Conservation (phyloP, 35 echinoderm and acorn worm genomes). For the Apostichopus parvimensis region DNA sequence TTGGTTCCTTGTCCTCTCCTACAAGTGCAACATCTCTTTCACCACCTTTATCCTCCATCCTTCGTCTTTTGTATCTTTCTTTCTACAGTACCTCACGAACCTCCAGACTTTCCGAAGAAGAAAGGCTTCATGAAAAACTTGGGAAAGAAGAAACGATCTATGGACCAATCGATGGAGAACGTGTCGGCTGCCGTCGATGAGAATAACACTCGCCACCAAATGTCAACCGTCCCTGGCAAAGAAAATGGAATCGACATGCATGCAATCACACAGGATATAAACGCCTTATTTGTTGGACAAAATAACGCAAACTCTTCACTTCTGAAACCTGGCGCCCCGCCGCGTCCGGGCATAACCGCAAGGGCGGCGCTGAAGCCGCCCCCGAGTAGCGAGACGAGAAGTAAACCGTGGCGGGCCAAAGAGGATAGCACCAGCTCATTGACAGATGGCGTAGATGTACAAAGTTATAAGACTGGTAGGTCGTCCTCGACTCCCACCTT, state of each 20-base stretch:
- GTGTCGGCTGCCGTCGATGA: neutral
- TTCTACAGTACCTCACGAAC: conserved; percentile 45
- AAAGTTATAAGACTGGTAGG: conserved; percentile 57
- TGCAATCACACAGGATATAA: conserved; percentile 65
- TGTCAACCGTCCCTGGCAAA: neutral
- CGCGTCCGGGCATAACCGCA: conserved; percentile 6
- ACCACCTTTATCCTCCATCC: too few relatives aligned
- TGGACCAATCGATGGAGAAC: conserved; percentile 56
- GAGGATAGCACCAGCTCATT: conserved; percentile 36
- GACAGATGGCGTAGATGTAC: conserved; percentile 14
- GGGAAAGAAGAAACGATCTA: conserved; percentile 62
- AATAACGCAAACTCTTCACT: conserved; percentile 5
- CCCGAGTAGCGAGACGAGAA: neutral
- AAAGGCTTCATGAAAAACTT: conserved; percentile 62
- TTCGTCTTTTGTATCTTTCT: neutral
- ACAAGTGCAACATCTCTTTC: too few relatives aligned
- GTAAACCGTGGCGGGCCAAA: conserved; percentile 39
- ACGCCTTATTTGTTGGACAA: conserved; percentile 53
- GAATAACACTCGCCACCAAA: conserved; percentile 21
- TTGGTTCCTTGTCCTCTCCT: too few relatives aligned
- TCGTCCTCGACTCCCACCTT: conserved; percentile 67
- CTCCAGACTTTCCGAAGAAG: conserved; percentile 77
- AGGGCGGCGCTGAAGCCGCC: conserved; percentile 73
- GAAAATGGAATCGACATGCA: conserved; percentile 56
- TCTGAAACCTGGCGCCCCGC: conserved; percentile 23